These are phyloP conservation scores for Madoqua kirkii DNA, from an alignment of 2,113 vertebrate species.

Conservation along the genomic window DNA sequence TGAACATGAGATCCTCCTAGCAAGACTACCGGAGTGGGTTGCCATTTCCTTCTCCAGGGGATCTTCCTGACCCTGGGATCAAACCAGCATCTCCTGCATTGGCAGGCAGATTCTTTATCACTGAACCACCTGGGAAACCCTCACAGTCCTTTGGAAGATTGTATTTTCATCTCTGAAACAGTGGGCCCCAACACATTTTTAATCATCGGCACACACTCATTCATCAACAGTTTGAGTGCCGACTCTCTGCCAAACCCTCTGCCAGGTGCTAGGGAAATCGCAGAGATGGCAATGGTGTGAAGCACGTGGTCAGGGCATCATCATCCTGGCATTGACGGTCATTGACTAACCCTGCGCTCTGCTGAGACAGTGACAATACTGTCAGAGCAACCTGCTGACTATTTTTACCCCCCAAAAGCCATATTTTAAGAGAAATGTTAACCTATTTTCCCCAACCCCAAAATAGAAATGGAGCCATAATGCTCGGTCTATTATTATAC, in stretches of 20 bases:
- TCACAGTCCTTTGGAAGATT: not conserved
- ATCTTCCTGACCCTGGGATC: not conserved
- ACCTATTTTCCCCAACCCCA: slow-evolving; percentile 42
- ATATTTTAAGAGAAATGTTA: slow-evolving; percentile 28
- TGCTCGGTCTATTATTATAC: slow-evolving; percentile 13
- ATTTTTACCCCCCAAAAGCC: not conserved
- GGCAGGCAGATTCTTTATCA: not conserved
- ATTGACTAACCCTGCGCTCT: not conserved
- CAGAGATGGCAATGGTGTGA: not conserved
- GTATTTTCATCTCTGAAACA: not conserved
- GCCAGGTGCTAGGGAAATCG: not conserved
- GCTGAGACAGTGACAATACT: not conserved
- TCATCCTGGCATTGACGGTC: not conserved
- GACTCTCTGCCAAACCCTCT: not conserved
- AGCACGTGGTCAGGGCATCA: not conserved
- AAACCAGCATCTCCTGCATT: not conserved
- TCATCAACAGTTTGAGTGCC: not conserved
- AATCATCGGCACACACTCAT: not conserved
- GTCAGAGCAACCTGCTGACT: not conserved
- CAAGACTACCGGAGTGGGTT: not conserved
- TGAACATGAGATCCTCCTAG: not conserved
- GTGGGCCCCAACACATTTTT: not conserved
- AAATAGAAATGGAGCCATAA: slow-evolving; percentile 55
- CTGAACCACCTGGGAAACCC: not conserved
- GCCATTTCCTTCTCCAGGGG: not conserved